Evolutionary conservation across 2,888 invertebrate genomes (phyloP), one percentile per base, ranked within the genome.

Genomic region (Pseudococcus longispinus): DNA sequence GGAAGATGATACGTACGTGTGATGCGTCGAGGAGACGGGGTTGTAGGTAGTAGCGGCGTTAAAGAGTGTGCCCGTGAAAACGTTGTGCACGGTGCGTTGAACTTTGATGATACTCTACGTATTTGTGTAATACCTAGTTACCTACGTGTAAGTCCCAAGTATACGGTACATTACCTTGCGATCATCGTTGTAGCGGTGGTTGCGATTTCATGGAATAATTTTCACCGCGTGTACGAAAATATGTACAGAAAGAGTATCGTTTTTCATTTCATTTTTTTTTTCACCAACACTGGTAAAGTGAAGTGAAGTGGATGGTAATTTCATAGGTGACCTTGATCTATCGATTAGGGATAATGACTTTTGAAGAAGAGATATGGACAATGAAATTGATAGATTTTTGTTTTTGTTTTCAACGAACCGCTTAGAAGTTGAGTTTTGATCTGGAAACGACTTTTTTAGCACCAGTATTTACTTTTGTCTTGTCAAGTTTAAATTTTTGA

Each of bases 301-400:
- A 13, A 46, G 60, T 55, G 60, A 23, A 60, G 2, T 60, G 23
- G 60, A 60, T 11, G 23, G 9, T 20, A 5, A 55, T 55, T 55
- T 60, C 6, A 60, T 60, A 20, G 1, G 8, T 60, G 60, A 23
- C 60, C 60, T 60, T 60, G 60, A 60, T 60, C 60, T 9, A 60
- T 60, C 60, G 60, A 60, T 60, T 60, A 60, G 23, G 60, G 60
- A 60, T 60, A 60, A 60, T 60, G 60, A 60, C 60, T 60, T 60
- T 20, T 20, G 23, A 13, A 2, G 15, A 1, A 20, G 23, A 60
- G 2, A 23, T 51, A n/a, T 60, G 13, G 60, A 23, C 60, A 23
- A 20, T 23, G 60, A n/a, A 51, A 23, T 15, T 0, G 60, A 15
- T 60, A 6, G 60, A 23, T 60, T 20, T 60, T 23, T 13, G 15